These are phyloP conservation scores for Spatula versicolor DNA, from an alignment of 2,797 vertebrate genomes.

Conservation along the genomic window DNA sequence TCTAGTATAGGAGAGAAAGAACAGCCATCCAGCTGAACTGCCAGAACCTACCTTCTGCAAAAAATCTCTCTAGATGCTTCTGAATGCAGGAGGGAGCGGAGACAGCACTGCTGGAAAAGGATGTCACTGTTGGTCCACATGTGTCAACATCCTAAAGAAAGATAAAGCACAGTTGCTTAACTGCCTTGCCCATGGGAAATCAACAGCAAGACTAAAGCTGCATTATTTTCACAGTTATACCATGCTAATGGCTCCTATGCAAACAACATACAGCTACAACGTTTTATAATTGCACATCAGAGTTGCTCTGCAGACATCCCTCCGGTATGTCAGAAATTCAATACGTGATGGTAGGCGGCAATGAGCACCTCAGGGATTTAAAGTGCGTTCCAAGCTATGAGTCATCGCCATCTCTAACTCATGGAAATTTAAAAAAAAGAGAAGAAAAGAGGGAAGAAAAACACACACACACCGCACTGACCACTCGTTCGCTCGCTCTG, in stretches of 20 bases:
- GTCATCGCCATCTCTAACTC: conserved; percentile 55
- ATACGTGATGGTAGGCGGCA: conserved; percentile 65
- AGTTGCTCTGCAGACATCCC: conserved; percentile 65
- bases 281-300: conserved; percentile 55
- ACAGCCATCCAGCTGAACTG: background rate
- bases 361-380: conserved; percentile 66
- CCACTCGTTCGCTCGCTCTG: background rate
- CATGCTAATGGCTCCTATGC: conserved; percentile 53
- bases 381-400: conserved; percentile 63
- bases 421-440: conserved; percentile 42
- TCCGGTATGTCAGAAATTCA: conserved; percentile 67
- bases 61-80: conserved; percentile 34
- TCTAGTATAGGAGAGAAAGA: background rate
- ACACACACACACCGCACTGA: background rate
- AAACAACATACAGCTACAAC: conserved; percentile 58
- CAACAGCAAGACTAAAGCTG: conserved; percentile 20
- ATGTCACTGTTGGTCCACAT: conserved; percentile 50
- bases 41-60: conserved; percentile 62
- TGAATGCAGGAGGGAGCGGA: conserved; percentile 24
- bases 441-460: background rate
- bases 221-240: conserved; percentile 9
- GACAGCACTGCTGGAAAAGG: conserved; percentile 27
- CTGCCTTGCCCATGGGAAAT: conserved; percentile 44
- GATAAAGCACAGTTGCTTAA: conserved; percentile 51
- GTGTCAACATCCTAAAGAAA: conserved; percentile 72